These are phyloP conservation scores for Rhadinocentrus ornatus DNA, from an alignment of 2,797 vertebrate species.

Conservation along the genomic window DNA sequence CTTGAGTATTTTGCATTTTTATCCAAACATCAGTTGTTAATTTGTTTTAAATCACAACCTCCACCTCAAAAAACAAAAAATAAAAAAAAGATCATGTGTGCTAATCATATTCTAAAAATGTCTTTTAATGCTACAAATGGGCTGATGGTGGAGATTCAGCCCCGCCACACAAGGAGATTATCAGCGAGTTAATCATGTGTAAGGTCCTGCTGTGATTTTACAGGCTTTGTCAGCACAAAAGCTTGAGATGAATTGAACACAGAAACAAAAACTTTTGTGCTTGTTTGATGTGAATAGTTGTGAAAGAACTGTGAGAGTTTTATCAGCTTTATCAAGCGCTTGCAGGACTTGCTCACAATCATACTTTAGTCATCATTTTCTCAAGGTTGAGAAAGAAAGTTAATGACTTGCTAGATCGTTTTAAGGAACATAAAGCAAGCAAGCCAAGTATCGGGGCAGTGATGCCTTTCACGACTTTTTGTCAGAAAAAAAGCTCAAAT, in stretches of 20 bases:
- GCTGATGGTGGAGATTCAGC: slow-evolving; percentile 61
- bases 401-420: slow-evolving; percentile 48
- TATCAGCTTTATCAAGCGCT: slow-evolving; percentile 58
- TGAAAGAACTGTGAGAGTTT: slow-evolving; percentile 48
- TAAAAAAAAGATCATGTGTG: slow-evolving; percentile 16
- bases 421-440: slow-evolving; percentile 35
- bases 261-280: slow-evolving; percentile 43
- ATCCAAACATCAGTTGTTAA: not conserved
- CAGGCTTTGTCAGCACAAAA: slow-evolving; percentile 72
- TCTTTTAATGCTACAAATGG: slow-evolving; percentile 45
- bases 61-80: not conserved
- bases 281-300: slow-evolving; percentile 66
- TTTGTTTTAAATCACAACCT: not conserved
- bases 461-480: slow-evolving; percentile 18
- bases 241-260: slow-evolving; percentile 50
- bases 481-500: not conserved
- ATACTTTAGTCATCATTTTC: slow-evolving; percentile 75
- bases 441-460: not conserved
- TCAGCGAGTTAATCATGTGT: slow-evolving; percentile 64
- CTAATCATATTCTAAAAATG: slow-evolving; percentile 28
- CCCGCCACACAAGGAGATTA: slow-evolving; percentile 52
- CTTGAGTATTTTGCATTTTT: not conserved
- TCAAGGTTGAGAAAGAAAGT: slow-evolving; percentile 73
- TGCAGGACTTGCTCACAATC: slow-evolving; percentile 56
- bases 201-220: slow-evolving; percentile 48